Evolutionary conservation across 2,797 vertebrate species (phyloP).

Genomic region (Apogon talboti): DNA sequence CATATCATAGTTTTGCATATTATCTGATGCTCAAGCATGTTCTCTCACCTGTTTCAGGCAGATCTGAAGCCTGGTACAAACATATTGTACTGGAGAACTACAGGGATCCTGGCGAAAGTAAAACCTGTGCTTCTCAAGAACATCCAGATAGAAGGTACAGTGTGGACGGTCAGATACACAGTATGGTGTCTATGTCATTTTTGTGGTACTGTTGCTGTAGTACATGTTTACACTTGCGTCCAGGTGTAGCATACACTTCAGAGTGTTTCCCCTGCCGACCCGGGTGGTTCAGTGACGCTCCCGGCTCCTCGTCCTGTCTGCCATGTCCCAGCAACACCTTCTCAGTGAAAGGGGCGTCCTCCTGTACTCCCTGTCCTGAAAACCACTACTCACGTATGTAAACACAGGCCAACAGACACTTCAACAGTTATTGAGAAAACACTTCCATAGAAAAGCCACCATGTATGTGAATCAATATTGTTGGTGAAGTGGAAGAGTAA

Average conservation of each 20-base stretch:
- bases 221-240: not conserved
- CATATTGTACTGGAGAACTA: constrained; percentile 97
- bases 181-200: too few species aligned
- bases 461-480: too few species aligned
- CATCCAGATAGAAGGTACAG: constrained; percentile 93
- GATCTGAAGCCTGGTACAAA: constrained; percentile 94
- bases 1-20: too few species aligned
- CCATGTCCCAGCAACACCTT: constrained; percentile 92
- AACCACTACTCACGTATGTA: constrained; percentile 90
- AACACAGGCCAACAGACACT: not conserved
- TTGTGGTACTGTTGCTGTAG: not conserved
- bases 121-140: constrained; percentile 95
- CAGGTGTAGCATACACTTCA: constrained; percentile 96
- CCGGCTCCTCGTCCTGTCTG: constrained; percentile 90
- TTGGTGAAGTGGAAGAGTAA: too few species aligned
- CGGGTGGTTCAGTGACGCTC: constrained; percentile 89
- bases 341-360: constrained; percentile 89
- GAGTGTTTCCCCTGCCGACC: constrained; percentile 96
- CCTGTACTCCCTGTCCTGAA: constrained; percentile 87
- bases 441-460: too few species aligned
- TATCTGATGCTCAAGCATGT: not conserved
- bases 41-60: constrained; percentile 79
- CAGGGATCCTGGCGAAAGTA: constrained; percentile 91
- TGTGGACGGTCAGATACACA: too few species aligned
- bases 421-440: too few species aligned